Evolutionary conservation across 2,113 vertebrate genomes (phyloP), one percentile per base, ranked within the genome.

Genomic region (Cololabis saira): DNA sequence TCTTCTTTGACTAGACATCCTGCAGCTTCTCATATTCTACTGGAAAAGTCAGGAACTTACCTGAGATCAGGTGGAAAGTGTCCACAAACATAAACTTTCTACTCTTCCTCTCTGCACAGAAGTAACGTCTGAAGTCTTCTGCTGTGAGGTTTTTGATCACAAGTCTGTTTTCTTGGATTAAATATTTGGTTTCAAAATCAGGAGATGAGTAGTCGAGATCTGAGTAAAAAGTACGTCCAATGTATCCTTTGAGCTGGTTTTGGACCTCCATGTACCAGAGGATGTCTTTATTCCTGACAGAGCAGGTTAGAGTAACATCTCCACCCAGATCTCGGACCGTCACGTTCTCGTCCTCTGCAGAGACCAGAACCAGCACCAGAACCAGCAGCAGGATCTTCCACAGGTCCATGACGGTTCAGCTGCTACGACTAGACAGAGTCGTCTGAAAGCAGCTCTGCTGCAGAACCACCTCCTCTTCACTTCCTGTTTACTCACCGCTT

Each of bases 231-330:
- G 14, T 27, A 2, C 1, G 22, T 52, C 50, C 15, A 7, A 27
- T 52, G 13, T 3, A 2, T 27, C 5, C 4, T 52, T 22, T 52
- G 50, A 16, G 14, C 22, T 27, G 12, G 50, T 52, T 27, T 13
- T n/a, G 22, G 22, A 16, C 1, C 15, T 52, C 22, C 50, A 15
- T 52, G 22, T 8, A 52, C 77, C 71, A 80, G 65, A 9, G 1
- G 0, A 21, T 0, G 0, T 33, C 0, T 13, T 5, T 0, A 0
- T 16, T 9, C 17, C 6, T 18, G 49, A 1, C 0, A 0, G 60
- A 61, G 55, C 76, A 80, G 40, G 7, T 70, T 3, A 80, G 14
- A 15, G 42, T 53, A 37, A 42, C 17, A 2, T 5, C 2, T 1
- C 27, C 40, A 24, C 70, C 54, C 47, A 78, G 62, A 0, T 40